Conservation (phyloP, 1,140 invertebrate genomes). For the Aculops lycopersici region DNA sequence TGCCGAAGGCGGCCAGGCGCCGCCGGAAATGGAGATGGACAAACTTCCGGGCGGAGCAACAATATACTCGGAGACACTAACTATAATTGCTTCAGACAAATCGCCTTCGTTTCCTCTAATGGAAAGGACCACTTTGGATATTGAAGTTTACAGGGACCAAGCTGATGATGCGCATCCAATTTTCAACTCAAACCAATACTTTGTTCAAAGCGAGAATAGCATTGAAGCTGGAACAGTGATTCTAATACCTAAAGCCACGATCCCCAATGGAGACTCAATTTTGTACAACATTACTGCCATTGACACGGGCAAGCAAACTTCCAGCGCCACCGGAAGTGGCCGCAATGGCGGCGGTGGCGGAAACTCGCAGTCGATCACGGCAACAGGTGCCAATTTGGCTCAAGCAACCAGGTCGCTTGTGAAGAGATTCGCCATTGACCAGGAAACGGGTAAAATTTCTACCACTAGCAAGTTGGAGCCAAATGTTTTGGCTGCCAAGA, state of each 20-base stretch:
- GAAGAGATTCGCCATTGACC: conserved; percentile 12
- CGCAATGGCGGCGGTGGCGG: too few relatives aligned
- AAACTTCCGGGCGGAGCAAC: too few relatives aligned
- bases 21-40: too few relatives aligned
- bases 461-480: conserved; percentile 10
- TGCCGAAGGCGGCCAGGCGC: too few relatives aligned
- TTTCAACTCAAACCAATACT: conserved; percentile 12
- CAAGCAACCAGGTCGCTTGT: too few relatives aligned
- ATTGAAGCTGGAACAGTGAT: conserved; percentile 11
- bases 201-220: conserved; percentile 9
- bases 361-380: too few relatives aligned
- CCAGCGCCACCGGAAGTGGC: too few relatives aligned
- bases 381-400: too few relatives aligned
- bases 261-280: conserved; percentile 10
- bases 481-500: conserved; percentile 4
- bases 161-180: conserved; percentile 12
- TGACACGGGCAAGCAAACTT: background rate
- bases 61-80: too few relatives aligned
- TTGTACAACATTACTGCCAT: background rate
- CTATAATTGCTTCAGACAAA: too few relatives aligned
- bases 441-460: conserved; percentile 11
- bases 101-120: too few relatives aligned
- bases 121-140: conserved; percentile 3
- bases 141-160: conserved; percentile 12
- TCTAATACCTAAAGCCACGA: conserved; percentile 10